A percentile compares a stretch with the other conserved stretches of the same genome.
Evolutionary conservation across 2,888 invertebrate genomes (phyloP).

Genomic region (Torymus tubicola): DNA sequence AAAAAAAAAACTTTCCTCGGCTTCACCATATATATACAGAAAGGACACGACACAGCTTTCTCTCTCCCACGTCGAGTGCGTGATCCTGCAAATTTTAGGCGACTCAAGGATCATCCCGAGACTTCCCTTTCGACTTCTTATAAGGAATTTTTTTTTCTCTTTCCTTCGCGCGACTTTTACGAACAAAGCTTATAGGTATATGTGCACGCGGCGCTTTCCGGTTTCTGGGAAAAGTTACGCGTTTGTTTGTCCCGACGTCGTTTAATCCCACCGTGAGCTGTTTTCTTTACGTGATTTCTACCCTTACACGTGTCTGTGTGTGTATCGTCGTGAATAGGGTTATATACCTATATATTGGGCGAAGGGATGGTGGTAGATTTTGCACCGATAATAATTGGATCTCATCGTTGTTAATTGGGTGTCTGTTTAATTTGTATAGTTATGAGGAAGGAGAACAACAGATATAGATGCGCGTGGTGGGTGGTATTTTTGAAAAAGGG

Average conservation of each 20-base stretch:
- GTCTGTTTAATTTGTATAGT: slow-evolving; percentile 15
- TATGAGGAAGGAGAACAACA: not conserved
- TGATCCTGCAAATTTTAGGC: slow-evolving; percentile 50
- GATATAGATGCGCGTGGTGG: slow-evolving; percentile 3
- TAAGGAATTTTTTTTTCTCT: not conserved
- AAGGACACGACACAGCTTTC: slow-evolving; percentile 18
- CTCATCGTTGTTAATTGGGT: slow-evolving; percentile 47
- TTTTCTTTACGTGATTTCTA: slow-evolving; percentile 37
- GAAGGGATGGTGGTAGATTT: not conserved
- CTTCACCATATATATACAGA: not conserved
- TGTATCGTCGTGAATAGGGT: not conserved
- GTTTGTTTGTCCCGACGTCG: slow-evolving; percentile 14
- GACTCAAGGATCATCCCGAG: slow-evolving; percentile 11
- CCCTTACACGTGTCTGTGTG: not conserved
- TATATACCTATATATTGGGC: too few relatives aligned
- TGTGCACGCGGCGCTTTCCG: not conserved
- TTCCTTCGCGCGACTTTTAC: not conserved
- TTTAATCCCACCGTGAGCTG: slow-evolving; percentile 10
- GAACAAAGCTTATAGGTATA: not conserved
- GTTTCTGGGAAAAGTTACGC: slow-evolving; percentile 32
- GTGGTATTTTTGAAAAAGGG: not conserved
- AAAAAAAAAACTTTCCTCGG: too few relatives aligned
- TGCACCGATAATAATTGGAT: not conserved
- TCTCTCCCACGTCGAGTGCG: slow-evolving; percentile 18
- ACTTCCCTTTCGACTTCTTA: slow-evolving; percentile 23